Evolutionary conservation across 2,888 invertebrate species (phyloP).

Genomic region (Lasius platythorax): DNA sequence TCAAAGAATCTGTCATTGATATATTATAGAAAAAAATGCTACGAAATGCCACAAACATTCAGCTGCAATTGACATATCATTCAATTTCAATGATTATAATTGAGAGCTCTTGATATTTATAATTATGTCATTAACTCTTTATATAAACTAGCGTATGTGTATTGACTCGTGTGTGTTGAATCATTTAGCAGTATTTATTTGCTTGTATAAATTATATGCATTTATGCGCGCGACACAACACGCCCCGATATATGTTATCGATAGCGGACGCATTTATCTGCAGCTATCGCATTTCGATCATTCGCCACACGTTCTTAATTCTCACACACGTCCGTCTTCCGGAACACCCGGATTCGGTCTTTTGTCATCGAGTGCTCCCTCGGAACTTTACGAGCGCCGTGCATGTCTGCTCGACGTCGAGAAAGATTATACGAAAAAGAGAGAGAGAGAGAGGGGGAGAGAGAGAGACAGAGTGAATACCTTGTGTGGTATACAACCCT

Average conservation of each 20-base stretch:
- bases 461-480: slow-evolving; percentile 54
- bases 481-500: slow-evolving; percentile 56
- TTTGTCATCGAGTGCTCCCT: slow-evolving; percentile 52
- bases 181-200: neutral
- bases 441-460: neutral
- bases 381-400: slow-evolving; percentile 54
- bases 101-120: neutral
- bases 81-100: neutral
- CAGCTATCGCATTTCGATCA: slow-evolving; percentile 5
- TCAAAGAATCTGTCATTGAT: neutral
- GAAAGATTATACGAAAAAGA: slow-evolving; percentile 65
- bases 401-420: slow-evolving; percentile 68
- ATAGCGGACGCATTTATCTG: slow-evolving; percentile 23
- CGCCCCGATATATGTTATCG: neutral
- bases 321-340: slow-evolving; percentile 47
- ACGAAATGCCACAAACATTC: neutral
- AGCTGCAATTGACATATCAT: neutral
- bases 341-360: slow-evolving; percentile 39
- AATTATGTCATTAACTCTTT: neutral
- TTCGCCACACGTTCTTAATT: slow-evolving; percentile 37
- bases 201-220: neutral
- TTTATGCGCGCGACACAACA: neutral
- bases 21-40: neutral
- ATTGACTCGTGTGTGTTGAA: neutral
- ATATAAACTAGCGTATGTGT: neutral